Conservation (phyloP, 1,140 invertebrate genomes). For the Pseudomyrmex dendroicus region DNA sequence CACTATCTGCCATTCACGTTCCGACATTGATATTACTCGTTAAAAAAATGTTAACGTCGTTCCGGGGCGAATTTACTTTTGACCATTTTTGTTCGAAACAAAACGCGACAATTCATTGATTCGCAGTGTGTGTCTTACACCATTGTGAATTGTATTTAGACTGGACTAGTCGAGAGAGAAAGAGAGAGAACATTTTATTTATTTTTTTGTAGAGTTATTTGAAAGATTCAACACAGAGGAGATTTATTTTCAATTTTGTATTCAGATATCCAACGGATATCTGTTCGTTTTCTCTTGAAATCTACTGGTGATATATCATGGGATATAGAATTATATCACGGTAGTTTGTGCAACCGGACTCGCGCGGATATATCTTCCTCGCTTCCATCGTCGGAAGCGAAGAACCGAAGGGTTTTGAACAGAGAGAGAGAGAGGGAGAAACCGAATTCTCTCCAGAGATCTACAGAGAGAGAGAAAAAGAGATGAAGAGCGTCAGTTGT, state of each 20-base stretch:
- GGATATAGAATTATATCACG: constrained; percentile 19
- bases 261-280: neutral
- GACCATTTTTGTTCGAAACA: neutral
- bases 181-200: neutral
- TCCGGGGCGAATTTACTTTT: neutral
- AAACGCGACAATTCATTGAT: too few species aligned
- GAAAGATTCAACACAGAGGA: neutral
- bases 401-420: constrained; percentile 22
- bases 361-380: constrained; percentile 21
- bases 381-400: neutral
- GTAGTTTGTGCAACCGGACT: constrained; percentile 7
- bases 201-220: too few species aligned
- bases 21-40: constrained; percentile 35
- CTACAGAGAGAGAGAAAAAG: constrained; percentile 8
- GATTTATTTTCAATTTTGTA: constrained; percentile 16
- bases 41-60: neutral
- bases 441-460: constrained; percentile 51
- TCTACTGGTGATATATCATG: neutral
- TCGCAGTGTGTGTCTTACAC: neutral
- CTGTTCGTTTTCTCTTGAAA: neutral
- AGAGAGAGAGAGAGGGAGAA: constrained; percentile 33
- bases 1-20: constrained; percentile 29
- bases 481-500: constrained; percentile 52
- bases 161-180: neutral
- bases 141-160: neutral